These are phyloP conservation scores for Apodemia zela DNA, from an alignment of 2,888 invertebrate genomes.

Conservation along the genomic window DNA sequence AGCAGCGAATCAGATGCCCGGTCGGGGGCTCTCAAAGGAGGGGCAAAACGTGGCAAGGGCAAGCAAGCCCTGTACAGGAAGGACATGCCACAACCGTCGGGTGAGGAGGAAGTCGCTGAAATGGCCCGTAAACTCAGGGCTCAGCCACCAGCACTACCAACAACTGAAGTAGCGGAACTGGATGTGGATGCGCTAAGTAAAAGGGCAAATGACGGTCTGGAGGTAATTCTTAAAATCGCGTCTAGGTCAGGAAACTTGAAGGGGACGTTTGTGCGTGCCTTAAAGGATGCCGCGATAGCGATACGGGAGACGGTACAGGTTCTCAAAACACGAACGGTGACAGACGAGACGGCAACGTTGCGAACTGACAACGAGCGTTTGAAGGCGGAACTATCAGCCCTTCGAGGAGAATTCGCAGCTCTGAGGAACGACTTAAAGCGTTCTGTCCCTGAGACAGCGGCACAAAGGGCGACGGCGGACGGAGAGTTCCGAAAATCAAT, in stretches of 20 bases:
- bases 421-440: not conserved
- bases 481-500: not conserved
- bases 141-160: too few species aligned
- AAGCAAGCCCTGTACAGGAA: not conserved
- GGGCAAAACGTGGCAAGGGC: not conserved
- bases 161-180: not conserved
- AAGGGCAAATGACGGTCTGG: not conserved
- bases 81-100: not conserved
- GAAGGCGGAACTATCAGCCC: not conserved
- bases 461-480: not conserved
- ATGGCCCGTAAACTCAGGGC: too few species aligned
- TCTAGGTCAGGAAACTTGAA: not conserved
- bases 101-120: too few species aligned
- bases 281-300: slow-evolving; percentile 18
- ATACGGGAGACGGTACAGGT: slow-evolving; percentile 20
- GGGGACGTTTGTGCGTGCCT: not conserved
- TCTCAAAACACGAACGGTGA: not conserved
- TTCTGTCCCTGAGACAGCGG: not conserved
- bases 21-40: not conserved
- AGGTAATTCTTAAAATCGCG: not conserved
- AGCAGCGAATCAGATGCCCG: not conserved
- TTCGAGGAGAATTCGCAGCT: not conserved
- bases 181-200: too few species aligned
- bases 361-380: not conserved
- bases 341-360: not conserved